Conservation (phyloP, 1,140 invertebrate genomes). For the Hydropsyche tenuis region DNA sequence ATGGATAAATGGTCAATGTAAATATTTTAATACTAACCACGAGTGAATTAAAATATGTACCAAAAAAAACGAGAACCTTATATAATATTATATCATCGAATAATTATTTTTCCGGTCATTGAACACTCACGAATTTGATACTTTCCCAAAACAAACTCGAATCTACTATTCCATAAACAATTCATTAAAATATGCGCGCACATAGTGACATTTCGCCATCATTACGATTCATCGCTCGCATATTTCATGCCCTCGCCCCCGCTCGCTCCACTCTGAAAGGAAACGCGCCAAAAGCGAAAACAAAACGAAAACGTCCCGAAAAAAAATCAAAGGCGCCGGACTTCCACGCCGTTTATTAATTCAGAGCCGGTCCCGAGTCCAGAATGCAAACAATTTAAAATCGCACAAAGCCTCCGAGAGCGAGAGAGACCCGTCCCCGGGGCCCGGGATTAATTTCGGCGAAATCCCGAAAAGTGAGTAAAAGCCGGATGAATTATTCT, state of each 20-base stretch:
- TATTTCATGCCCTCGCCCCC: too few relatives aligned
- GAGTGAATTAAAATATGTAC: too few relatives aligned
- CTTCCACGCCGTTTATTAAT: conserved; percentile 26
- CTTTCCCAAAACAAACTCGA: too few relatives aligned
- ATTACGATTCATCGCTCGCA: background rate
- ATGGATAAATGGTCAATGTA: too few relatives aligned
- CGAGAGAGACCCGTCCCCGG: background rate
- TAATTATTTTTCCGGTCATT: too few relatives aligned
- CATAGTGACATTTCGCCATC: background rate
- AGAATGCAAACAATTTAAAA: conserved; percentile 42
- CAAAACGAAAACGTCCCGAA: background rate
- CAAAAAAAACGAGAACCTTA: too few relatives aligned
- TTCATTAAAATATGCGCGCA: background rate
- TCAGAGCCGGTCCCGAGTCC: conserved; percentile 14
- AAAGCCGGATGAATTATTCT: conserved; percentile 49
- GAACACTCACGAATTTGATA: too few relatives aligned
- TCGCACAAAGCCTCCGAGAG: conserved; percentile 19
- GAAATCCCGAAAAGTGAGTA: conserved; percentile 49
- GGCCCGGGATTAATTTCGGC: conserved; percentile 44
- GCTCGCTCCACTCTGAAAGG: too few relatives aligned
- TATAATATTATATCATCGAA: too few relatives aligned
- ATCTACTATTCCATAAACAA: background rate
- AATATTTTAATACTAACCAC: too few relatives aligned
- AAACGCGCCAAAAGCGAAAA: background rate
- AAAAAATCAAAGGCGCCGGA: conserved; percentile 21